phyloP scores from a whole-genome alignment of 2,888 invertebrate species.

The Drosophila austrosaltans region DNA sequence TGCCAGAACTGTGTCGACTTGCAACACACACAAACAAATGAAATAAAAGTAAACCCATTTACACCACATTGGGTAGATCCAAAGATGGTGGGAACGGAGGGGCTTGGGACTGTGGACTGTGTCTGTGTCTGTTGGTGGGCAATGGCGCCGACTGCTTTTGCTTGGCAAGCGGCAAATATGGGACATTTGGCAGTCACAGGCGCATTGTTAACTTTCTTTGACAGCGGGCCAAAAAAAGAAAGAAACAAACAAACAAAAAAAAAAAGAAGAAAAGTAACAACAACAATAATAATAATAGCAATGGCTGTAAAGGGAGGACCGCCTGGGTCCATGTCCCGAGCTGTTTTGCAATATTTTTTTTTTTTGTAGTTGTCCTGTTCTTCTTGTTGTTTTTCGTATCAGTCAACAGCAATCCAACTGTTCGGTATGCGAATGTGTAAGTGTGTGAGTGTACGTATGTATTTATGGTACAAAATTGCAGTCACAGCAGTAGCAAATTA shows the following conservation, averaged over 20 bases:
- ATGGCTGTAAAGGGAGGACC: conserved; percentile 19
- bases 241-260: neutral
- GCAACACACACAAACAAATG: conserved; percentile 58
- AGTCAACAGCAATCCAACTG: conserved; percentile 38
- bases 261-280: neutral
- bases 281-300: conserved; percentile 4
- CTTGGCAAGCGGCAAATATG: conserved; percentile 70
- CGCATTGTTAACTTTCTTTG: conserved; percentile 77
- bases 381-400: conserved; percentile 43
- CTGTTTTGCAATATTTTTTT: conserved; percentile 20
- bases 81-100: neutral
- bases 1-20: conserved; percentile 67
- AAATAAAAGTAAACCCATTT: conserved; percentile 80
- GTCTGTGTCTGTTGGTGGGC: conserved; percentile 23
- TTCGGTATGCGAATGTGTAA: neutral
- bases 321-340: conserved; percentile 47
- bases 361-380: neutral
- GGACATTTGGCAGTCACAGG: conserved; percentile 70
- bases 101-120: neutral
- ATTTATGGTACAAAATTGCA: conserved; percentile 73
- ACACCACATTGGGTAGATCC: conserved; percentile 58
- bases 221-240: conserved; percentile 66
- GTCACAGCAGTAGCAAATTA: conserved; percentile 76
- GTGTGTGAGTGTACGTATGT: conserved; percentile 32
- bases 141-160: conserved; percentile 56